phyloP scores from a whole-genome alignment of 2,888 invertebrate genomes.

The Seira musarum region DNA sequence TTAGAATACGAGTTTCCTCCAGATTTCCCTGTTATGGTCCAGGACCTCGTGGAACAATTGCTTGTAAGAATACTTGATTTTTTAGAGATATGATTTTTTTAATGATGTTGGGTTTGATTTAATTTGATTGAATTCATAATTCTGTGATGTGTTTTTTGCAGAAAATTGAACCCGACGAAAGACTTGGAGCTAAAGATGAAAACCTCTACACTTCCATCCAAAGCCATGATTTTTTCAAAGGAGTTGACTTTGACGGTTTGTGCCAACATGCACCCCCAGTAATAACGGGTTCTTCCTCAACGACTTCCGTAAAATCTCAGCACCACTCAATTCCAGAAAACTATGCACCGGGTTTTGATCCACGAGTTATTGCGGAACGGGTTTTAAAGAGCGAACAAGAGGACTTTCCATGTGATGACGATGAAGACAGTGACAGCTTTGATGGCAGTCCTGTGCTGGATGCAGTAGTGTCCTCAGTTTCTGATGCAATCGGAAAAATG shows the following conservation, averaged over 20 bases:
- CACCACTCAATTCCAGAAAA: constrained; percentile 38
- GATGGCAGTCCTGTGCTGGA: background rate
- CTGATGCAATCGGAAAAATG: constrained; percentile 27
- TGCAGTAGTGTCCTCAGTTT: background rate
- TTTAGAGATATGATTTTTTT: no score
- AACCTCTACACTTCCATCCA: constrained; percentile 86
- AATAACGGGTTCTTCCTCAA: background rate
- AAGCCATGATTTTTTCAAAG: constrained; percentile 88
- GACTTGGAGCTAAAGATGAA: constrained; percentile 87
- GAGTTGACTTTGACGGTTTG: constrained; percentile 86
- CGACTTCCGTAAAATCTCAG: background rate
- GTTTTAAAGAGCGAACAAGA: constrained; percentile 53
- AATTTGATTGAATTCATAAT: background rate
- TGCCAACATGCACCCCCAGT: constrained; percentile 80
- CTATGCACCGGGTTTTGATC: constrained; percentile 64
- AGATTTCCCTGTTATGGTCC: constrained; percentile 89
- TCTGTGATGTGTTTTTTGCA: constrained; percentile 56
- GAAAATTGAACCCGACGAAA: constrained; percentile 83
- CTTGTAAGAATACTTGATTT: constrained; percentile 79
- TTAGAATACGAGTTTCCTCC: constrained; percentile 94
- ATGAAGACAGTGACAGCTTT: constrained; percentile 61
- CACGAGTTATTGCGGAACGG: constrained; percentile 63
- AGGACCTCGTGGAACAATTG: constrained; percentile 88
- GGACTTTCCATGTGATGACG: constrained; percentile 53
- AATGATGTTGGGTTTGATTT: constrained; percentile 19